These are phyloP conservation scores for Lepeophtheirus salmonis DNA, from an alignment of 1,140 invertebrate genomes.

Conservation along the genomic window DNA sequence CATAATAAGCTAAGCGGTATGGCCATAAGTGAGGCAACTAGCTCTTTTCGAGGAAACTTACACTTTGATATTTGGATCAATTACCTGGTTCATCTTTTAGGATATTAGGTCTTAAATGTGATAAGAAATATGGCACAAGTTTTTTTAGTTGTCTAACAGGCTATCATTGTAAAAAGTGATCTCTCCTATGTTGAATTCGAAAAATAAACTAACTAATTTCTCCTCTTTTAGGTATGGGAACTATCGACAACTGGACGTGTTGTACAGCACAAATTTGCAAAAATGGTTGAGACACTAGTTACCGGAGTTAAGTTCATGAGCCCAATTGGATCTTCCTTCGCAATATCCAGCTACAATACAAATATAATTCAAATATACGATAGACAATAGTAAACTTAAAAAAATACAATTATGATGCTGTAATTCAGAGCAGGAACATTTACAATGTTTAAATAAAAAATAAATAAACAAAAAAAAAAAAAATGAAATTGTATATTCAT, in stretches of 20 bases:
- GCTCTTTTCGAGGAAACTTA: too few species aligned
- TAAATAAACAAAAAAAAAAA: not conserved
- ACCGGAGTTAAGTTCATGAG: slow-evolving; percentile 7
- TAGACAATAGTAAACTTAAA: not conserved
- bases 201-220: too few species aligned
- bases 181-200: too few species aligned
- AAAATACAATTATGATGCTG: not conserved
- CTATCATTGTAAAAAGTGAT: not conserved
- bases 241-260: slow-evolving; percentile 1
- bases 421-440: not conserved
- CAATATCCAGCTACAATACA: not conserved
- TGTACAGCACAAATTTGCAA: not conserved
- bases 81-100: too few species aligned
- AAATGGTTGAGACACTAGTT: slow-evolving; percentile 1
- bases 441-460: not conserved
- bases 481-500: too few species aligned
- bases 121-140: too few species aligned
- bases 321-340: not conserved
- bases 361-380: slow-evolving; percentile 7
- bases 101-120: too few species aligned
- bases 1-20: too few species aligned
- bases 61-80: too few species aligned
- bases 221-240: slow-evolving; percentile 13
- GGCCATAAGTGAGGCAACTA: too few species aligned
- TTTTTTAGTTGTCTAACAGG: not conserved